Conservation (phyloP, 1,140 invertebrate genomes). For the Pachyrhynchus sulphureomaculatus region DNA sequence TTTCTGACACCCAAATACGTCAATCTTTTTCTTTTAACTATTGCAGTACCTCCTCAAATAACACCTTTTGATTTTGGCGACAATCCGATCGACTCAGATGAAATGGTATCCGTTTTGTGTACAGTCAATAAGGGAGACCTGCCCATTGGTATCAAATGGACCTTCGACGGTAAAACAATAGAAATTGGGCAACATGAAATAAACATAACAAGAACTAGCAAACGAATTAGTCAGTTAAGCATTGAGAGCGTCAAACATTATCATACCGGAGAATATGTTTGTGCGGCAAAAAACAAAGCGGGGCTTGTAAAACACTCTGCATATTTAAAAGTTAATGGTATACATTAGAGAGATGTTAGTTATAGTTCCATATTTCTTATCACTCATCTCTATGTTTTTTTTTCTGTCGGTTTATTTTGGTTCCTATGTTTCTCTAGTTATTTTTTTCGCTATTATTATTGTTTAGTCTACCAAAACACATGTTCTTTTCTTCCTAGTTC, state of each 20-base stretch:
- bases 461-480: conserved; percentile 1
- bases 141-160: conserved; percentile 57
- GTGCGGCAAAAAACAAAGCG: conserved; percentile 67
- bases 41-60: conserved; percentile 57
- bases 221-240: conserved; percentile 64
- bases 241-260: conserved; percentile 60
- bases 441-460: conserved; percentile 30
- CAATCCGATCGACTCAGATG: conserved; percentile 57
- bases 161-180: conserved; percentile 39
- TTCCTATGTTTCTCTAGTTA: not conserved
- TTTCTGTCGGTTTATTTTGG: conserved; percentile 3
- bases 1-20: conserved; percentile 35
- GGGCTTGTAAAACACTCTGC: conserved; percentile 61
- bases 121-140: conserved; percentile 59
- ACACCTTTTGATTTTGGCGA: conserved; percentile 55
- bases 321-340: conserved; percentile 65
- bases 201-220: conserved; percentile 59
- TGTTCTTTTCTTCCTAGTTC: conserved; percentile 51
- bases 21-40: not conserved
- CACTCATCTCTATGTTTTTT: conserved; percentile 5
- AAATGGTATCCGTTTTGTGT: conserved; percentile 57
- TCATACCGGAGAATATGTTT: conserved; percentile 68
- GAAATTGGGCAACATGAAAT: conserved; percentile 38
- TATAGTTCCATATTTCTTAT: conserved; percentile 13
- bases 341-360: conserved; percentile 17